Percentiles rank a stretch among this genome's conserved stretches.
These are phyloP conservation scores for Dufourea novaeangliae DNA, from an alignment of 1,140 invertebrate genomes.

Conservation along the genomic window DNA sequence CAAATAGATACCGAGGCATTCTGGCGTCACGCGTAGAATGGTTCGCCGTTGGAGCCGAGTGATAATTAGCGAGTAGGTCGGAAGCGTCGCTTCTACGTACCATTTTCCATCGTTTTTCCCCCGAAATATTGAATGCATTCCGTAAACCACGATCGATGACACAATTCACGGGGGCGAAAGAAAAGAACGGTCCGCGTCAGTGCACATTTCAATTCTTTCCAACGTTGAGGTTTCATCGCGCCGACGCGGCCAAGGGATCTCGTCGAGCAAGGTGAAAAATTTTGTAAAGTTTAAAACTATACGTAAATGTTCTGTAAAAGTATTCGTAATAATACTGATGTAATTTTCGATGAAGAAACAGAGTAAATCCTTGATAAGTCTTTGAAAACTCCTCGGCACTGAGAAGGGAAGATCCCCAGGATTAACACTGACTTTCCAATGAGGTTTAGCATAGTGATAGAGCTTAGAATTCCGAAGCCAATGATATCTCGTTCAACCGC, in stretches of 20 bases:
- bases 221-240: neutral
- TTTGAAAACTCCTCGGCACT: too few species aligned
- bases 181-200: constrained; percentile 1
- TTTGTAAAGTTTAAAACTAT: neutral
- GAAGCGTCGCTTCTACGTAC: constrained; percentile 10
- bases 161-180: constrained; percentile 25
- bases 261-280: neutral
- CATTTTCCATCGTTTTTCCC: neutral
- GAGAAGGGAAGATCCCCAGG: too few species aligned
- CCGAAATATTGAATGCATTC: constrained; percentile 30
- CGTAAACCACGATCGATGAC: constrained; percentile 44
- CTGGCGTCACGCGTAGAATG: constrained; percentile 31
- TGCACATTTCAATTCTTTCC: neutral
- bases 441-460: too few species aligned
- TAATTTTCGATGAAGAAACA: too few species aligned
- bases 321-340: too few species aligned
- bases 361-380: too few species aligned
- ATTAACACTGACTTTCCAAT: too few species aligned
- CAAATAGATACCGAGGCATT: constrained; percentile 63
- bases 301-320: too few species aligned
- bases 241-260: neutral
- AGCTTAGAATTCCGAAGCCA: too few species aligned
- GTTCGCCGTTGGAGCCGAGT: constrained; percentile 12
- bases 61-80: constrained; percentile 37
- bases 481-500: too few species aligned